Evolutionary conservation across 2,888 invertebrate species (phyloP).

Genomic region (Ennomos erosarius): DNA sequence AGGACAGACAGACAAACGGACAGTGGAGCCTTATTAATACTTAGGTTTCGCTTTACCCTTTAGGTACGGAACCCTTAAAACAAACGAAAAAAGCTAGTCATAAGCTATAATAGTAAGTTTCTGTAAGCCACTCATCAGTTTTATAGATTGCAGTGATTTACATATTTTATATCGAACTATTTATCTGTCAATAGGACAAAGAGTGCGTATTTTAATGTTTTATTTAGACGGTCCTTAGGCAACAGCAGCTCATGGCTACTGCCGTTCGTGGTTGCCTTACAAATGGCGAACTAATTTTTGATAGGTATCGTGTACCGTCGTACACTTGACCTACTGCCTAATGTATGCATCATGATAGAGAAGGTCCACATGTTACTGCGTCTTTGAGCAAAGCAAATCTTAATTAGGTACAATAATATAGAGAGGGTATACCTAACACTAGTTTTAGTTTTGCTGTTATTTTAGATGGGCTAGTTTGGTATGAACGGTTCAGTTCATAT

Average conservation of each 20-base stretch:
- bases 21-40: too few relatives aligned
- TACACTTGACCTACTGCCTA: conserved; percentile 46
- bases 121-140: too few relatives aligned
- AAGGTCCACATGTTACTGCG: conserved; percentile 22
- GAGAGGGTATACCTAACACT: too few relatives aligned
- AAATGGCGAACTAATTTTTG: conserved; percentile 44
- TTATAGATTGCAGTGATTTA: not conserved
- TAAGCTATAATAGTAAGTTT: too few relatives aligned
- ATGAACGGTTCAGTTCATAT: too few relatives aligned
- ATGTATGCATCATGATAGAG: conserved; percentile 34
- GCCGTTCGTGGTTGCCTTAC: conserved; percentile 44
- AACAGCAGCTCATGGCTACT: conserved; percentile 42
- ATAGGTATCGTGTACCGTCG: conserved; percentile 35
- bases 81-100: too few relatives aligned
- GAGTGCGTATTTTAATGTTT: conserved; percentile 35
- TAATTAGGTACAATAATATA: not conserved
- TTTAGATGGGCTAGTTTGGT: too few relatives aligned
- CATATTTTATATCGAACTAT: not conserved
- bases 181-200: conserved; percentile 6
- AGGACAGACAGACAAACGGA: too few relatives aligned
- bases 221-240: conserved; percentile 42
- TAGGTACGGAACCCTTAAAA: too few relatives aligned
- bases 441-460: too few relatives aligned
- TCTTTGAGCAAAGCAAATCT: conserved; percentile 18
- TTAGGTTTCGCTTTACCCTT: too few relatives aligned